A percentile compares a stretch with the other conserved stretches of the same genome.
Conservation (phyloP, 1,140 invertebrate genomes). For the Neodiprion virginianus region DNA sequence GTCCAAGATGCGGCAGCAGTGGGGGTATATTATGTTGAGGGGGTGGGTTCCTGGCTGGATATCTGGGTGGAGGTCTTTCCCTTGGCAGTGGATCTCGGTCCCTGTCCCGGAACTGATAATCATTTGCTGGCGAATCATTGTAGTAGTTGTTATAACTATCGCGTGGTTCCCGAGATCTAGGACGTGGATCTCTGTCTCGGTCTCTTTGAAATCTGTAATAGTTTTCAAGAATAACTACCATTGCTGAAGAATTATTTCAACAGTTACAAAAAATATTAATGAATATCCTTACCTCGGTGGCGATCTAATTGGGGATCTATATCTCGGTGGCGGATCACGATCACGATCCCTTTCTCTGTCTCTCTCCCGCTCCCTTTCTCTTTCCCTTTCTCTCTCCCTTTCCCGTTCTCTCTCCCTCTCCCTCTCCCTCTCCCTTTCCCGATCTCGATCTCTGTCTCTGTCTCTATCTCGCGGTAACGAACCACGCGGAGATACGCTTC, state of each 20-base stretch:
- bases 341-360: slow-evolving; percentile 3
- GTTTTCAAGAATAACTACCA: slow-evolving; percentile 12
- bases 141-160: slow-evolving; percentile 54
- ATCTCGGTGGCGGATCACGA: slow-evolving; percentile 49
- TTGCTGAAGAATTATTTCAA: slow-evolving; percentile 3
- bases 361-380: background rate
- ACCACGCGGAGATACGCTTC: slow-evolving; percentile 55
- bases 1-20: slow-evolving; percentile 42
- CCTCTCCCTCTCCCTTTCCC: slow-evolving; percentile 32
- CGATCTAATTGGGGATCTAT: slow-evolving; percentile 62
- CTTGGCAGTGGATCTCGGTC: slow-evolving; percentile 50
- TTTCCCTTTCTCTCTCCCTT: background rate
- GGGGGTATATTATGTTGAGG: slow-evolving; percentile 50
- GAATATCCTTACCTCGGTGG: slow-evolving; percentile 56
- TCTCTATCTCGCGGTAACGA: slow-evolving; percentile 52
- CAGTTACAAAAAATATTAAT: background rate
- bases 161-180: slow-evolving; percentile 48
- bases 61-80: slow-evolving; percentile 46
- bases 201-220: slow-evolving; percentile 55
- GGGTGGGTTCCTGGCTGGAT: slow-evolving; percentile 47
- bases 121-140: slow-evolving; percentile 48
- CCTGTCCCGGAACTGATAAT: slow-evolving; percentile 55
- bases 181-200: slow-evolving; percentile 50
- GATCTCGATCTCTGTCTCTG: slow-evolving; percentile 43
- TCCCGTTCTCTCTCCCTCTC: slow-evolving; percentile 41